Evolutionary conservation across 1,140 invertebrate genomes (phyloP).

Genomic region (Drosophila pachea): DNA sequence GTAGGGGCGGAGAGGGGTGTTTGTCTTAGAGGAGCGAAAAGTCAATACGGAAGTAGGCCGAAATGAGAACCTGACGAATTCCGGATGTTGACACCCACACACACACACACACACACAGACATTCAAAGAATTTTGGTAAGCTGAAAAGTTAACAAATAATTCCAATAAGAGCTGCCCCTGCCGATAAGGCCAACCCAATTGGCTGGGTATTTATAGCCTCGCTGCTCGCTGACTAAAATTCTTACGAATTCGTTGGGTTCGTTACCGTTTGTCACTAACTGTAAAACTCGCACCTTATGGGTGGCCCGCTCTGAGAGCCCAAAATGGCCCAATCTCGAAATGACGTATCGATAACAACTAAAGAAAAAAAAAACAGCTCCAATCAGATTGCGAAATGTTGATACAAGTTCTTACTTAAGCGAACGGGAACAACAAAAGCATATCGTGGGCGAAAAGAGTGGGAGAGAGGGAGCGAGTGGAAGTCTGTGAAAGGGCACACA

Average conservation of each 20-base stretch:
- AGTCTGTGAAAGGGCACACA: slow-evolving; percentile 27
- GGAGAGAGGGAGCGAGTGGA: slow-evolving; percentile 1
- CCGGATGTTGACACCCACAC: slow-evolving; percentile 9
- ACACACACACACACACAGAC: neutral
- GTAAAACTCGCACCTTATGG: neutral
- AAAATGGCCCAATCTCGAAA: slow-evolving; percentile 14
- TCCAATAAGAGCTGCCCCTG: neutral
- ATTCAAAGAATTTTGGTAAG: neutral
- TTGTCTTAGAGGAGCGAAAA: neutral
- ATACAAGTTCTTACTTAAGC: neutral
- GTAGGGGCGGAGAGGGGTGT: neutral
- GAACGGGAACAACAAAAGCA: neutral
- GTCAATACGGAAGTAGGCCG: slow-evolving; percentile 16
- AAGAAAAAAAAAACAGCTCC: slow-evolving; percentile 17
- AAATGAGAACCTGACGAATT: slow-evolving; percentile 6
- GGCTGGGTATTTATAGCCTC: slow-evolving; percentile 17
- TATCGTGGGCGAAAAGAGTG: neutral
- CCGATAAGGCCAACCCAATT: slow-evolving; percentile 30
- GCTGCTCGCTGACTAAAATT: slow-evolving; percentile 36
- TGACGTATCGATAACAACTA: slow-evolving; percentile 34
- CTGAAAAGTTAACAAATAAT: slow-evolving; percentile 18
- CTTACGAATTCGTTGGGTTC: neutral
- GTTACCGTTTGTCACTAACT: no score
- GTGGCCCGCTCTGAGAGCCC: neutral
- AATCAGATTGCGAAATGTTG: slow-evolving; percentile 45